Conservation (phyloP, 2,113 vertebrate species). For the Sceloporus tristichus region DNA sequence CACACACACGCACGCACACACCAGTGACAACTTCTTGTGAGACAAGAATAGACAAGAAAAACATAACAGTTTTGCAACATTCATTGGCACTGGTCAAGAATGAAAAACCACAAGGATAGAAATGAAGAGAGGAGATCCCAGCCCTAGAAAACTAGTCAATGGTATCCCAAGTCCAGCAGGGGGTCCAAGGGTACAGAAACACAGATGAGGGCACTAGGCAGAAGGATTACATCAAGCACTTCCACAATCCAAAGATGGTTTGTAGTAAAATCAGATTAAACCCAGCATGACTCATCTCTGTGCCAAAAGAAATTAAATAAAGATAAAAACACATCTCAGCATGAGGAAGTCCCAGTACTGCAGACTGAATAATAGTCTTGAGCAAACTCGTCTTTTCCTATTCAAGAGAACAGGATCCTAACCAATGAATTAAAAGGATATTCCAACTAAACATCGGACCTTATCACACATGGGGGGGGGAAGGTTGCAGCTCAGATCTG, state of each 20-base stretch:
- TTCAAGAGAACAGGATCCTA: neutral
- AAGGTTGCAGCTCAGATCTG: too few relatives aligned
- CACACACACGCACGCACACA: neutral
- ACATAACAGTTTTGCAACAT: too few relatives aligned
- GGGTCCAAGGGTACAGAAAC: neutral
- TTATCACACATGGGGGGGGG: too few relatives aligned
- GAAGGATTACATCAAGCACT: neutral
- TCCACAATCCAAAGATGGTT: neutral
- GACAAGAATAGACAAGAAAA: too few relatives aligned
- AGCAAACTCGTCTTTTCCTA: neutral
- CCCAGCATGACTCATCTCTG: neutral
- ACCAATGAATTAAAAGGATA: too few relatives aligned
- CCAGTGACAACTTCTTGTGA: too few relatives aligned
- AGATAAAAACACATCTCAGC: neutral
- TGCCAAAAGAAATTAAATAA: neutral
- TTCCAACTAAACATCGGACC: too few relatives aligned
- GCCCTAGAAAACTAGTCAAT: too few relatives aligned
- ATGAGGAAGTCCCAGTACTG: neutral
- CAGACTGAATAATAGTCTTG: neutral
- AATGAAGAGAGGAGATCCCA: neutral
- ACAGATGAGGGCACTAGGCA: neutral
- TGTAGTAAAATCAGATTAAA: neutral
- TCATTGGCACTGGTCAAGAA: neutral
- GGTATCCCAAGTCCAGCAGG: neutral
- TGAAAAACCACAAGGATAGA: neutral